These are phyloP conservation scores for Trichonephila clavata DNA, from an alignment of 1,140 invertebrate species.

Conservation along the genomic window DNA sequence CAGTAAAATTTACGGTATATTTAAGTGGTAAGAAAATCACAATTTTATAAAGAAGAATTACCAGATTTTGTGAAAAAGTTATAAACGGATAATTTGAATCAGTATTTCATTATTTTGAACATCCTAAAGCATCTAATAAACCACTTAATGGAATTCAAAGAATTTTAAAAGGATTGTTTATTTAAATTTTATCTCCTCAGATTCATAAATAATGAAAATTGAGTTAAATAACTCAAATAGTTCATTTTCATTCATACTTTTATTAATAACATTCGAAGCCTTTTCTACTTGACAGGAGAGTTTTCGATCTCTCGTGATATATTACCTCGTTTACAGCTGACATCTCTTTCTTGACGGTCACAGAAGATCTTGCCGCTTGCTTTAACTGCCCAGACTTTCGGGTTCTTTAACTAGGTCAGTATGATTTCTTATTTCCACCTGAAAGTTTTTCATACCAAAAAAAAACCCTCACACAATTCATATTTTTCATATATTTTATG, in stretches of 20 bases:
- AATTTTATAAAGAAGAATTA: too few relatives aligned
- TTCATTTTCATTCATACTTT: not conserved
- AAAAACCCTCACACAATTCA: not conserved
- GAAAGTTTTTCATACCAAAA: not conserved
- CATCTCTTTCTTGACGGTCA: not conserved
- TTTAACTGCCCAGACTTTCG: not conserved
- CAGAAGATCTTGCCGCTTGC: not conserved
- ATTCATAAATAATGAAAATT: not conserved
- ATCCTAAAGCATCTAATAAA: too few relatives aligned
- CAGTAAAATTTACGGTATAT: too few relatives aligned
- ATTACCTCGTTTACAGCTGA: not conserved
- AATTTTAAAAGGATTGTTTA: too few relatives aligned
- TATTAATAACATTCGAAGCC: not conserved
- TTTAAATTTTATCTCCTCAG: too few relatives aligned
- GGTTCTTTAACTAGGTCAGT: not conserved
- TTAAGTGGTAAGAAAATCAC: too few relatives aligned
- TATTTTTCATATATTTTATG: too few relatives aligned
- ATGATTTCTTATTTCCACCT: not conserved
- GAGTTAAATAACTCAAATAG: not conserved
- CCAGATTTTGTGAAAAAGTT: too few relatives aligned
- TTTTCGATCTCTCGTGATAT: not conserved
- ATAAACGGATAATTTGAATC: too few relatives aligned
- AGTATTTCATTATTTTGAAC: too few relatives aligned
- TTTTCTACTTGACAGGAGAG: not conserved
- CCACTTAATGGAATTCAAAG: too few relatives aligned